These are phyloP conservation scores for Glareola pratincola DNA, from an alignment of 2,113 vertebrate species.

Conservation along the genomic window DNA sequence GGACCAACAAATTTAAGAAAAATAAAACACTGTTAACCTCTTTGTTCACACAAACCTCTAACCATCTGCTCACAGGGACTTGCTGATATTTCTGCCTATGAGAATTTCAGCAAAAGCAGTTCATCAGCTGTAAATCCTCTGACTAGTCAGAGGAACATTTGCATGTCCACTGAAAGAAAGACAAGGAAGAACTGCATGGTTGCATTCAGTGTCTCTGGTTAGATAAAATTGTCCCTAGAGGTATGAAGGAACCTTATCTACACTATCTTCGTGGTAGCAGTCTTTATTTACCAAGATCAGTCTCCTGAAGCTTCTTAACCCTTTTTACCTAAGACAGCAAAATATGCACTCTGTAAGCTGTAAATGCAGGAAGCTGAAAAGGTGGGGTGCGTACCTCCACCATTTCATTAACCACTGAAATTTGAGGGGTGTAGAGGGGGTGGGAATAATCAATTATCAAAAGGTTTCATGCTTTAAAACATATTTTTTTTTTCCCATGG, in stretches of 20 bases:
- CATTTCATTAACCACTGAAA: background rate
- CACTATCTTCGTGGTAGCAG: background rate
- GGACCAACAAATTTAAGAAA: background rate
- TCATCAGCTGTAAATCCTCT: background rate
- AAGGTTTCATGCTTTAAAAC: background rate
- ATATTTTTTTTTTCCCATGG: background rate
- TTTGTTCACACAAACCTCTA: background rate
- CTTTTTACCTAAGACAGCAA: background rate
- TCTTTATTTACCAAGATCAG: background rate
- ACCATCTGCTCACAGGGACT: background rate
- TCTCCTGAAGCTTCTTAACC: background rate
- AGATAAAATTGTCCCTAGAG: background rate
- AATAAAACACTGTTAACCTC: background rate
- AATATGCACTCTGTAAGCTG: background rate
- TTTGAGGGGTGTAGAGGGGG: rapidly evolving
- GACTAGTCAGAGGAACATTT: background rate
- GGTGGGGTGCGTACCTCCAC: too few relatives aligned
- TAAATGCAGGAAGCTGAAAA: background rate
- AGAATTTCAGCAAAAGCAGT: background rate
- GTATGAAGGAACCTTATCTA: background rate
- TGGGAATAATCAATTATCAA: background rate
- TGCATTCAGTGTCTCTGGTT: background rate
- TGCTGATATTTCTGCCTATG: background rate
- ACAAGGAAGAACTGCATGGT: background rate
- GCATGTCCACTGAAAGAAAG: background rate